Percentiles rank a stretch among this genome's conserved stretches.
phyloP scores from a whole-genome alignment of 1,140 invertebrate species.

The Scaptomyza pallida region DNA sequence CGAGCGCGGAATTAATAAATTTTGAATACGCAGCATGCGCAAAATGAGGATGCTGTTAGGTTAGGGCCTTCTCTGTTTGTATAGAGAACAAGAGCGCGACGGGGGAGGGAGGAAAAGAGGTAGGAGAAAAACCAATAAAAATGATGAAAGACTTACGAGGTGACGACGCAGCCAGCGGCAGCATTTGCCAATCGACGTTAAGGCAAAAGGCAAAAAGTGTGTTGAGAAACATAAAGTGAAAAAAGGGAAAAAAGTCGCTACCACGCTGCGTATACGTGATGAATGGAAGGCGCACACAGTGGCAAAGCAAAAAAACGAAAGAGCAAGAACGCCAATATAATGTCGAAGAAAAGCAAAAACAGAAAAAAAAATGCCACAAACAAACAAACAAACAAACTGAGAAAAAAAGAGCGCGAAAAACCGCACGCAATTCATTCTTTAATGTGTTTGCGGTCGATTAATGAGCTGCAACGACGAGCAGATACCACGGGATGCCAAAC shows the following conservation, averaged over 20 bases:
- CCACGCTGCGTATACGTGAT: too few relatives aligned
- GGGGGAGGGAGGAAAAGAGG: background rate
- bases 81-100: background rate
- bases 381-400: slow-evolving; percentile 63
- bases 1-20: slow-evolving; percentile 48
- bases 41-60: background rate
- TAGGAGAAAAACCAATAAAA: slow-evolving; percentile 60
- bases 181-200: slow-evolving; percentile 13
- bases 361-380: slow-evolving; percentile 39
- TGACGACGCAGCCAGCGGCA: slow-evolving; percentile 2
- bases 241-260: background rate
- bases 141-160: slow-evolving; percentile 74
- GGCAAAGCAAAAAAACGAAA: slow-evolving; percentile 1
- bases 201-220: slow-evolving; percentile 6
- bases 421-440: slow-evolving; percentile 25
- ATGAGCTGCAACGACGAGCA: too few relatives aligned
- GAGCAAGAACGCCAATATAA: slow-evolving; percentile 62
- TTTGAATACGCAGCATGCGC: slow-evolving; percentile 35
- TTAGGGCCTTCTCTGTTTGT: too few relatives aligned
- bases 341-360: slow-evolving; percentile 22
- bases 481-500: slow-evolving; percentile 9
- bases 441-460: background rate
- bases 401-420: slow-evolving; percentile 7
- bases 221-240: too few relatives aligned
- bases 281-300: slow-evolving; percentile 47